Percentiles rank a stretch among this genome's conserved stretches.
Conservation (phyloP, 2,113 vertebrate genomes). For the Paratilapia polleni region DNA sequence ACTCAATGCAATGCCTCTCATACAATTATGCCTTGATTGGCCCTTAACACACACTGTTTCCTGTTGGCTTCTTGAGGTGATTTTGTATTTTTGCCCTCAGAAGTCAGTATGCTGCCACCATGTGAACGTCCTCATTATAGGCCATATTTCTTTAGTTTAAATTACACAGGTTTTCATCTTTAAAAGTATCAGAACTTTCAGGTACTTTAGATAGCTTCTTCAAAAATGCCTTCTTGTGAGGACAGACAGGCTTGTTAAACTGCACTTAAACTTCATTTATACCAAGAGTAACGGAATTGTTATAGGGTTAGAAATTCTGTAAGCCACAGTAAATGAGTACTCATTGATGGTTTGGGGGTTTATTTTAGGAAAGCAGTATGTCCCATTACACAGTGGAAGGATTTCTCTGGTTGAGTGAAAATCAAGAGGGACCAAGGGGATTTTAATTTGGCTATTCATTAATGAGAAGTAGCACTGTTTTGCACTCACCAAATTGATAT, state of each 20-base stretch:
- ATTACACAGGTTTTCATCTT: neutral
- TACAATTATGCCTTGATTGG: slow-evolving; percentile 32
- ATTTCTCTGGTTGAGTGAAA: neutral
- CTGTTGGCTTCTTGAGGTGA: slow-evolving; percentile 1
- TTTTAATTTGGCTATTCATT: slow-evolving; percentile 3
- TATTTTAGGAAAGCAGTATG: neutral
- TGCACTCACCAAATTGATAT: slow-evolving; percentile 1
- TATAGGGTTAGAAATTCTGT: neutral
- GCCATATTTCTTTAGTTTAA: neutral
- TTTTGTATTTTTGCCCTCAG: neutral
- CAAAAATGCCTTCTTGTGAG: neutral
- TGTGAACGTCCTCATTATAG: neutral
- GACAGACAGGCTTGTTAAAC: neutral
- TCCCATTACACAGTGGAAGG: neutral
- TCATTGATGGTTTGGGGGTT: neutral
- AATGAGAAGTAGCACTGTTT: neutral
- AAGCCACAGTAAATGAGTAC: neutral
- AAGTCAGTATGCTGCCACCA: neutral
- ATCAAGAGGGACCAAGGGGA: neutral
- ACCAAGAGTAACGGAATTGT: neutral
- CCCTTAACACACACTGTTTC: neutral
- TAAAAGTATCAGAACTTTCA: neutral
- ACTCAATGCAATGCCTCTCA: slow-evolving; percentile 26
- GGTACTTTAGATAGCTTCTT: neutral
- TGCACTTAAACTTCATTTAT: neutral